Base-by-base conservation (phyloP, 2,113 vertebrate genomes). In the Patagioenas fasciata region DNA sequence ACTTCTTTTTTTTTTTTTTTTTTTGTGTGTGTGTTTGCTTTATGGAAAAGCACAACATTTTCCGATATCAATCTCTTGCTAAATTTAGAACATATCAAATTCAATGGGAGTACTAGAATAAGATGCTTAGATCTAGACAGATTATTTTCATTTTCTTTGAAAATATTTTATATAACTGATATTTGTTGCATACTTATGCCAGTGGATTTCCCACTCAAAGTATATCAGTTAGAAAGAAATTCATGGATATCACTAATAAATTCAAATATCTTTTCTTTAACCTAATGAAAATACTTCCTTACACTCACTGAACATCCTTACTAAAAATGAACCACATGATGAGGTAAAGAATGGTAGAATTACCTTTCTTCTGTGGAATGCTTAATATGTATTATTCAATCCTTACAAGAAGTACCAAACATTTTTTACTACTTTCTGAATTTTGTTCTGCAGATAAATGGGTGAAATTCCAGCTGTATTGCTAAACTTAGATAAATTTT, bases 91-190 rank as follows among this genome's bases (percentile, higher is more conserved):
- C 4, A 38, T 38, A 31, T 3, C 13, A 38, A 36, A 81, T 70
- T 23, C 34, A 51, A 3, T 6, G 1, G 3, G 1, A 5, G 2
- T 70, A 5, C 29, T 70, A 56, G 12, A 80, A 57, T 3, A 54
- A 8, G 5, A 38, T 54, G 11, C 15, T 11, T 82, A 71, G 9
- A 80, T 51, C 8, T n/a, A 60, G 34, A 20, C 1, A 24, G 8
- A 1, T 2, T 50, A 25, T 34, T 54, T 84, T 51, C 2, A 40
- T 74, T 70, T 89, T 40, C 54, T 38, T 5, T 56, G 50, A 36
- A 88, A 89, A 56, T 1, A 36, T 0, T 4, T 36, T 36, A 53
- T 32, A 24, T 38, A 73, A 38, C 11, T 5, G 3, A 28, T 70
- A 40, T n/a, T 50, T 64, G 1, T 51, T 31, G 10, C 34, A n/a